These are phyloP conservation scores for Labrus mixtus DNA, from an alignment of 2,113 vertebrate genomes.

Conservation along the genomic window DNA sequence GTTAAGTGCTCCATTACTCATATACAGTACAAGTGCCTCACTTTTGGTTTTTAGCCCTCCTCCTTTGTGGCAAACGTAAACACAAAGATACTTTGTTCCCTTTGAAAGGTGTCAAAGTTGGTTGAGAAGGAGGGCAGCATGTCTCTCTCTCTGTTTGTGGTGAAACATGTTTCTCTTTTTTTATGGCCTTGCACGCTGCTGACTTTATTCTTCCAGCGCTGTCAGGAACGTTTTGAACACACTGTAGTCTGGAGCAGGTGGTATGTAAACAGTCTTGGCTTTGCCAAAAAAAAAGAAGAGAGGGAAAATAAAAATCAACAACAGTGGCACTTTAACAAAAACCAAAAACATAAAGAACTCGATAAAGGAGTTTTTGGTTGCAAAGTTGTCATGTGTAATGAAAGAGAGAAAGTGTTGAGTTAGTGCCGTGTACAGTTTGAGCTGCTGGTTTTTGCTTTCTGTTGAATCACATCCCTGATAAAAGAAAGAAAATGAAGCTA, in stretches of 20 bases:
- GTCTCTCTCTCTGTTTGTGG: constrained; percentile 36
- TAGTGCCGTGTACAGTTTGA: constrained; percentile 62
- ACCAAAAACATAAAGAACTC: constrained; percentile 41
- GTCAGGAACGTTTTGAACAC: constrained; percentile 45
- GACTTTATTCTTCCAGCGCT: constrained; percentile 31
- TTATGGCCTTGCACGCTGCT: constrained; percentile 26
- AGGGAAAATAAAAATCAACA: constrained; percentile 18
- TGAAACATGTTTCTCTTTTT: constrained; percentile 21
- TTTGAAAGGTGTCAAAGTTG: constrained; percentile 31
- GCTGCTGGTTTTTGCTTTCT: constrained; percentile 81
- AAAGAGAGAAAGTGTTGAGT: constrained; percentile 52
- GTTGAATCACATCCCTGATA: constrained; percentile 79
- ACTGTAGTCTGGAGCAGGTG: constrained; percentile 27
- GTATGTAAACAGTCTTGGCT: constrained; percentile 54
- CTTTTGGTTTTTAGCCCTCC: constrained; percentile 68
- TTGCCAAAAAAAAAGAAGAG: constrained; percentile 1
- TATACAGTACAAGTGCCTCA: constrained; percentile 61
- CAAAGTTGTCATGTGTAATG: constrained; percentile 66
- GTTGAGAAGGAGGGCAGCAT: constrained; percentile 35
- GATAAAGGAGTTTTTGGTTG: constrained; percentile 80
- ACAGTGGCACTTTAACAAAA: constrained; percentile 65
- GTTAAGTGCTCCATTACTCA: constrained; percentile 42
- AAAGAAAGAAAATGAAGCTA: constrained; percentile 59
- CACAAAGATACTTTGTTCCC: constrained; percentile 34
- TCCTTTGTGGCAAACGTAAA: constrained; percentile 38